Base-by-base conservation (phyloP, 1,140 invertebrate species). In the Drosophila willistoni region DNA sequence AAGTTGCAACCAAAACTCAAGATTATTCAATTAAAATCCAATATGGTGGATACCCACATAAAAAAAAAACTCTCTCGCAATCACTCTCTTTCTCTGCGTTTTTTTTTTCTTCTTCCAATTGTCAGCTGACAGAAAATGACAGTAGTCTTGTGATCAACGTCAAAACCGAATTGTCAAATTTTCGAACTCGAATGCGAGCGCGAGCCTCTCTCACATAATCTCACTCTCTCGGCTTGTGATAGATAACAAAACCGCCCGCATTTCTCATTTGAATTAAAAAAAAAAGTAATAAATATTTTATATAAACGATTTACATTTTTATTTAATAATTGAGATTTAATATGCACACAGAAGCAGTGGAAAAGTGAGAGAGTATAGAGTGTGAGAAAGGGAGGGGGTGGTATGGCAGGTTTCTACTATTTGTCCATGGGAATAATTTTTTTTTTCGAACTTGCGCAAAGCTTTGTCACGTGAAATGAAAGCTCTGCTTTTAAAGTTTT, bases 391-490 rank as follows among this genome's bases (percentile, higher is more conserved):
- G 68, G 22, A 14, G 66, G 17, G 14, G 44, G 12, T 39, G 17
- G 44, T 12, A 19, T 12, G 44, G 9, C 44, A 51, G 44, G 17
- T 51, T 19, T 34, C 10, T 19, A 17, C 55, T 47, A 17, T 60
- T 57, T 22, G 19, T 73, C 44, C 44, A 51, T 51, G 44, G 60
- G 34, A 61, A 59, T 55, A 59, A 55, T 64, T 70, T 71, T 80
- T 60, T 60, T 57, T 79, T 89, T 90, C 85, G 85, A 89, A 84
- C 81, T 89, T 79, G 54, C 55, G 42, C 36, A 84, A 90, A 90
- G 85, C 85, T 89, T 61, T 73, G 81, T 89, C 85, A 89, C 85
- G 85, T 89, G 85, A 89, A 89, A 70, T 62, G 54, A 89, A 89
- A 89, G 85, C 85, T 89, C 72, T 90, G 56, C 60, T 67, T 77